Evolutionary conservation across 2,797 vertebrate species (phyloP).

Genomic region (Oryzias sinensis): DNA sequence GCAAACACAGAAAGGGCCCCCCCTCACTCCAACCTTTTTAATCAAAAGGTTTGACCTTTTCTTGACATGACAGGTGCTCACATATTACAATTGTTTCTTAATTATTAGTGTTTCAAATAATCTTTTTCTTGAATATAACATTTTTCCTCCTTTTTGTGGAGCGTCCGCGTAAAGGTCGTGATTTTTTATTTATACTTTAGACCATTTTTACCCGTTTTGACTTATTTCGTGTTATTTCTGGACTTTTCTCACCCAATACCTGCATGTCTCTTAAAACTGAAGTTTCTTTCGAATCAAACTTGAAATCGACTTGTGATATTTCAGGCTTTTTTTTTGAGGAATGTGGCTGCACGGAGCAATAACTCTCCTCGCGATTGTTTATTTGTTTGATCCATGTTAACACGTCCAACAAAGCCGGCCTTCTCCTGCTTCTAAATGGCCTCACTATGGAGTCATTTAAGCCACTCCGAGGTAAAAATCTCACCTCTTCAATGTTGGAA

Average conservation of each 20-base stretch:
- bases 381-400: constrained; percentile 79
- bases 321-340: constrained; percentile 22
- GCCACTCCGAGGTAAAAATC: constrained; percentile 69
- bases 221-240: too few relatives aligned
- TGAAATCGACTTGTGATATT: constrained; percentile 15
- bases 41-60: too few relatives aligned
- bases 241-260: too few relatives aligned
- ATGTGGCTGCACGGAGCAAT: constrained; percentile 58
- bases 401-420: constrained; percentile 70
- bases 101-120: too few relatives aligned
- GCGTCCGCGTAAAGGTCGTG: too few relatives aligned
- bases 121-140: too few relatives aligned
- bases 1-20: neutral
- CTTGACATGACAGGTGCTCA: neutral
- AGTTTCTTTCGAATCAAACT: neutral
- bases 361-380: constrained; percentile 71
- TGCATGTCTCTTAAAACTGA: too few relatives aligned
- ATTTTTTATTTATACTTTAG: too few relatives aligned
- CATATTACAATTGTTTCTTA: neutral
- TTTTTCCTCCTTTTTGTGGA: too few relatives aligned
- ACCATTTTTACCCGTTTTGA: too few relatives aligned
- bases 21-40: too few relatives aligned
- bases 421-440: constrained; percentile 74
- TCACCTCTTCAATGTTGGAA: constrained; percentile 73
- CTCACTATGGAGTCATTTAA: constrained; percentile 72